Evolutionary conservation across 2,113 vertebrate species (phyloP).

Genomic region (Hymenochirus boettgeri): DNA sequence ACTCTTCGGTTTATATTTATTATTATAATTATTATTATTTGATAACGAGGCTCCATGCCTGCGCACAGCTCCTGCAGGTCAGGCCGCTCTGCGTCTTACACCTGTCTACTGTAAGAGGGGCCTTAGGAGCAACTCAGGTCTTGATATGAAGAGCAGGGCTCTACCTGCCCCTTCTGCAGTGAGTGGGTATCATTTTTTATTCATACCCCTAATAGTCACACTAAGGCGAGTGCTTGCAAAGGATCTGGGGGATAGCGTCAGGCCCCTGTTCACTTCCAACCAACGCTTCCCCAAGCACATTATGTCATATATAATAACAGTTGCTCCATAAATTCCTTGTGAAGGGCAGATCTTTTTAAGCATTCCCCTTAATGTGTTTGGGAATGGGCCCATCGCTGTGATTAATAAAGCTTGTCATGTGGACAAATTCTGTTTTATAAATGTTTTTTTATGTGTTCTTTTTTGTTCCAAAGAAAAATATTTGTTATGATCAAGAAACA

Average conservation of each 20-base stretch:
- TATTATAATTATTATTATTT: slow-evolving; percentile 43
- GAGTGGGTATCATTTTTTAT: slow-evolving; percentile 14
- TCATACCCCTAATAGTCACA: slow-evolving; percentile 4
- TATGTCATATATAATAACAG: slow-evolving; percentile 1
- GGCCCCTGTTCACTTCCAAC: slow-evolving; percentile 10
- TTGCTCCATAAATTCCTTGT: neutral
- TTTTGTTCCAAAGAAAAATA: slow-evolving; percentile 30
- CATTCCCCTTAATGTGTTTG: slow-evolving; percentile 14
- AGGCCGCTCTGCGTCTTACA: slow-evolving; percentile 31
- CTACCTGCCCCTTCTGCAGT: slow-evolving; percentile 13
- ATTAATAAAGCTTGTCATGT: slow-evolving; percentile 31
- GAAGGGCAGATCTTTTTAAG: slow-evolving; percentile 5
- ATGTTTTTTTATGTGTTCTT: slow-evolving; percentile 4
- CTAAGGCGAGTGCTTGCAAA: slow-evolving; percentile 19
- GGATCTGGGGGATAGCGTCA: neutral
- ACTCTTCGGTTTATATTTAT: slow-evolving; percentile 35
- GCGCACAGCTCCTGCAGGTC: slow-evolving; percentile 38
- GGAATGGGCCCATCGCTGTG: neutral
- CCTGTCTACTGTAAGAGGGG: slow-evolving; percentile 25
- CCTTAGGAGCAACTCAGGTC: slow-evolving; percentile 9
- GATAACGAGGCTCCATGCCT: slow-evolving; percentile 16
- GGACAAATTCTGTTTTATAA: slow-evolving; percentile 17
- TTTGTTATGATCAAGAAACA: slow-evolving; percentile 29
- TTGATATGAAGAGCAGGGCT: neutral
- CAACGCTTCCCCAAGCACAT: slow-evolving; percentile 17